A percentile compares a stretch with the other conserved stretches of the same genome.
These are phyloP conservation scores for Gasteruption jaculator DNA, from an alignment of 2,888 invertebrate genomes.

Conservation along the genomic window DNA sequence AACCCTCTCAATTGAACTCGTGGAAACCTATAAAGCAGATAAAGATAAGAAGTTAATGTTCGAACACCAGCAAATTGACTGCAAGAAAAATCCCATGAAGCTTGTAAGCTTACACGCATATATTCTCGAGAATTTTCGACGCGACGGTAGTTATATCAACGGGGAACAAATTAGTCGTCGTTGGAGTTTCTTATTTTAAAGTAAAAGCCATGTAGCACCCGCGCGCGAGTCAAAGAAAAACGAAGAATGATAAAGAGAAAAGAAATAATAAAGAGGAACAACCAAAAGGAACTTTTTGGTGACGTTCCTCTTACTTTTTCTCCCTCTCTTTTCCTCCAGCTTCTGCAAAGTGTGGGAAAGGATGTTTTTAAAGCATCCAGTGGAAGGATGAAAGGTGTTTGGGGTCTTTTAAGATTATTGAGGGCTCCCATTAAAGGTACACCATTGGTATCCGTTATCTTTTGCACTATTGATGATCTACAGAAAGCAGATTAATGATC, in stretches of 20 bases:
- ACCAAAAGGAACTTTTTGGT: conserved; percentile 11
- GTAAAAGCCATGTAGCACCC: conserved; percentile 46
- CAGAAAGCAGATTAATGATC: conserved; percentile 48
- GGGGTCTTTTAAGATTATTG: conserved; percentile 43
- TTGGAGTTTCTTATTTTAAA: conserved; percentile 45
- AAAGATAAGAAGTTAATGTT: too few relatives aligned
- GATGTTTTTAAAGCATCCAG: too few relatives aligned
- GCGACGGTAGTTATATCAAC: conserved; percentile 32
- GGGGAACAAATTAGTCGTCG: conserved; percentile 46
- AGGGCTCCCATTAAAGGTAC: conserved; percentile 50
- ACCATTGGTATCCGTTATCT: conserved; percentile 43
- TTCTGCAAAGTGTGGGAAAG: conserved; percentile 39
- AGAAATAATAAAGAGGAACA: conserved; percentile 6
- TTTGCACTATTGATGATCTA: conserved; percentile 50
- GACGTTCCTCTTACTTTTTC: too few relatives aligned
- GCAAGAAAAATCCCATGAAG: too few relatives aligned
- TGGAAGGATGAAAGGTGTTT: conserved; percentile 28
- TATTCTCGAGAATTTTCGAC: too few relatives aligned
- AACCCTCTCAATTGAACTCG: too few relatives aligned
- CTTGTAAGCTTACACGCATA: too few relatives aligned
- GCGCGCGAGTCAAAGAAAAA: conserved; percentile 31
- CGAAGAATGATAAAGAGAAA: conserved; percentile 6
- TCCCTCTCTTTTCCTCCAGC: conserved; percentile 21
- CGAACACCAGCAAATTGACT: too few relatives aligned
- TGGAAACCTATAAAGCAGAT: too few relatives aligned